phyloP scores from a whole-genome alignment of 2,888 invertebrate species.

The Zygothrica quintamaculata region DNA sequence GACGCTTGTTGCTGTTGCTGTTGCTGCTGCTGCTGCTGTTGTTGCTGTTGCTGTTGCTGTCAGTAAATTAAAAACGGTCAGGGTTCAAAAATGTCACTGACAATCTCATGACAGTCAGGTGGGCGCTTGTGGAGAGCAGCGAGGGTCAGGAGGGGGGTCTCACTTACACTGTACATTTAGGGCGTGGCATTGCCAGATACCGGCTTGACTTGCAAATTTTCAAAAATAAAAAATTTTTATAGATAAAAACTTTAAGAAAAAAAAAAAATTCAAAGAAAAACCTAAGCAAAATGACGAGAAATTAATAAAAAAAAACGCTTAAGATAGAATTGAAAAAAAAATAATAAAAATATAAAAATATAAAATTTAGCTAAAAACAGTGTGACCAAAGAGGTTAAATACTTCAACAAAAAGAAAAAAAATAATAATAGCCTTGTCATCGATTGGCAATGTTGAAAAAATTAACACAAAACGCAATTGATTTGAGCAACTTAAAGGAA shows the following conservation, averaged over 20 bases:
- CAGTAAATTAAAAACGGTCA: constrained; percentile 65
- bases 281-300: neutral
- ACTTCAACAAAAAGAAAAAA: too few relatives aligned
- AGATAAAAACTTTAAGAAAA: neutral
- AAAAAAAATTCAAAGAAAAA: neutral
- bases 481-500: too few relatives aligned
- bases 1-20: too few relatives aligned
- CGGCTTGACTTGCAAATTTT: constrained; percentile 39
- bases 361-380: too few relatives aligned
- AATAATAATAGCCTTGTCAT: too few relatives aligned
- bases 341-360: neutral
- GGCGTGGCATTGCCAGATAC: constrained; percentile 38
- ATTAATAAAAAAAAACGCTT: neutral
- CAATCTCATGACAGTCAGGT: constrained; percentile 32
- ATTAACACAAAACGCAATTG: too few relatives aligned
- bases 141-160: constrained; percentile 4
- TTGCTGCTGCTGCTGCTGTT: too few relatives aligned
- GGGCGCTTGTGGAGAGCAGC: neutral
- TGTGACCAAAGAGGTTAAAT: too few relatives aligned
- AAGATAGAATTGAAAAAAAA: neutral
- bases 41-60: too few relatives aligned
- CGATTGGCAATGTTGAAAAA: too few relatives aligned
- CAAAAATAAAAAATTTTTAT: constrained; percentile 4
- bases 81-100: constrained; percentile 71
- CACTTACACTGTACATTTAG: too few relatives aligned